Base-by-base conservation (phyloP, 2,797 vertebrate species). In the Enteromius radiatus region DNA sequence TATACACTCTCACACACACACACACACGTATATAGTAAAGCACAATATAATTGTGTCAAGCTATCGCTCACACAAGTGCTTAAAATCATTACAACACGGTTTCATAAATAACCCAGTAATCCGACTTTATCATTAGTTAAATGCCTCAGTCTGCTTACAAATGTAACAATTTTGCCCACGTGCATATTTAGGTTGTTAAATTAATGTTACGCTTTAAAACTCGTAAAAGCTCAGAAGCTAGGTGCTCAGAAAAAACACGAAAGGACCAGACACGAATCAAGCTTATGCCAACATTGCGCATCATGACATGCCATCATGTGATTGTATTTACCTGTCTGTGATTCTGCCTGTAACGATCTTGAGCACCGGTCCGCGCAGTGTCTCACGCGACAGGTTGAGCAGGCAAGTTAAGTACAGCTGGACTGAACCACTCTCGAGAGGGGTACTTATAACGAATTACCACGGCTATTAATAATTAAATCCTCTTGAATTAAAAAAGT, bases 301-400 rank as follows among this genome's bases (percentile, higher is more conserved):
- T 70, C 36, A 17, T 28, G 3, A 38, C n/a, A 67, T n/a, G 38
- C 12, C 14, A 12, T 54, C 21, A 28, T 52, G 43, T 75, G 19
- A n/a, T 17, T 76, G 33, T 31, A 15, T 65, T 56, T 89, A 90
- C 90, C 89, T 91, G 84, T 82, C 86, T 69, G 84, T 23, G 89
- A 86, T 26, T 80, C 81, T 76, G 61, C 36, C 45, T 33, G 65
- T 49, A 64, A 82, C 68, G 78, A 76, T 31, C 15, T 47, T 19
- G 9, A 47, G 64, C 75, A 61, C 75, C 21, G 65, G 26, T 67
- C 26, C 52, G 4, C 14, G 43, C 45, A 52, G 69, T 65, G 33
- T 82, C 63, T 67, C 81, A 71, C 63, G 1, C 47, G 19, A n/a
- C 78, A 8, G 73, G 31, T 64, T 26, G 6, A 63, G 43, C 41